Evolutionary conservation across 1,140 invertebrate genomes (phyloP).

Genomic region (Mylabris phalerata): DNA sequence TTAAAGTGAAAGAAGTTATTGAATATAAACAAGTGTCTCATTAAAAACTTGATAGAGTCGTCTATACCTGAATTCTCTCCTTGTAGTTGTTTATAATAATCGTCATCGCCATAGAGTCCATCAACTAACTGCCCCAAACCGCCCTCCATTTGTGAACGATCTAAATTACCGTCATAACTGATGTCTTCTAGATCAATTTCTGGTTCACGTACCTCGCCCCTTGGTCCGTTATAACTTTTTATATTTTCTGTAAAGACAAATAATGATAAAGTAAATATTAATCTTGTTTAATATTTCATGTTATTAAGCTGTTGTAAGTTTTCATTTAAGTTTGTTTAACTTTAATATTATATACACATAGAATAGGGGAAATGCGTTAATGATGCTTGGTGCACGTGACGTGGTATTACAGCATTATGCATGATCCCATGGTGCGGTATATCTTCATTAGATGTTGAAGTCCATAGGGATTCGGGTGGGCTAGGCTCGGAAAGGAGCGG

Average conservation of each 20-base stretch:
- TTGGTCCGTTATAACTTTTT: constrained; percentile 74
- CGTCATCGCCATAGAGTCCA: constrained; percentile 68
- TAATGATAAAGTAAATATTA: no score
- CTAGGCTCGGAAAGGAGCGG: neutral
- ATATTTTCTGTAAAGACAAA: constrained; percentile 61
- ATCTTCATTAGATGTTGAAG: constrained; percentile 11
- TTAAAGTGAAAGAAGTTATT: no score
- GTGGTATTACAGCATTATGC: constrained; percentile 12
- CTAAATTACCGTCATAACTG: constrained; percentile 85
- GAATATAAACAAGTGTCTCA: no score
- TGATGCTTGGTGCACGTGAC: constrained; percentile 11
- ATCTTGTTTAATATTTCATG: no score
- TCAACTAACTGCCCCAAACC: constrained; percentile 90
- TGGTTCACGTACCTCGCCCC: constrained; percentile 72
- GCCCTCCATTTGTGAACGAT: constrained; percentile 58
- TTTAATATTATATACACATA: no score
- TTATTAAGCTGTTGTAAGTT: no score
- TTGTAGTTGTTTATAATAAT: constrained; percentile 48
- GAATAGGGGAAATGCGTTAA: constrained; percentile 4
- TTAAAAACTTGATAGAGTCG: no score
- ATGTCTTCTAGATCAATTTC: constrained; percentile 83
- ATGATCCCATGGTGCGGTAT: constrained; percentile 12
- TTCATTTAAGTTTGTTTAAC: no score
- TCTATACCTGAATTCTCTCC: constrained; percentile 46
- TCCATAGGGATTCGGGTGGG: constrained; percentile 3